Evolutionary conservation across 2,797 vertebrate genomes (phyloP).

Genomic region (Vespertilio murinus): DNA sequence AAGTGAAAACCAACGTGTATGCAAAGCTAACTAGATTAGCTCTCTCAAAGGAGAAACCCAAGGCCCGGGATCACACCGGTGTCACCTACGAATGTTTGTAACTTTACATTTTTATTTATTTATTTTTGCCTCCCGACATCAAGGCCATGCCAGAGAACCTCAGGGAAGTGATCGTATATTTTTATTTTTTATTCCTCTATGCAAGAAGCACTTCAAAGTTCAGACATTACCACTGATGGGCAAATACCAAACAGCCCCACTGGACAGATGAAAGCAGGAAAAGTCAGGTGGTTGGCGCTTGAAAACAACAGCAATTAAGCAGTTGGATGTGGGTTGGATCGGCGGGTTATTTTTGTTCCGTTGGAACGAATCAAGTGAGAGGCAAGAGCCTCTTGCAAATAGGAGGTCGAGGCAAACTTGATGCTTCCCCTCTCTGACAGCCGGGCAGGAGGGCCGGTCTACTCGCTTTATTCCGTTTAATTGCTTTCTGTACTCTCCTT

Average conservation of each 20-base stretch:
- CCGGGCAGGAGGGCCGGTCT: conserved; percentile 77
- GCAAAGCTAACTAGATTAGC: conserved; percentile 26
- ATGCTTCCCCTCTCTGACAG: conserved; percentile 81
- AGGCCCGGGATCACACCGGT: not conserved
- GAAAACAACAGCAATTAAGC: conserved; percentile 84
- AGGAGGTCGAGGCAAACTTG: conserved; percentile 79
- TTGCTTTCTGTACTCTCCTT: conserved; percentile 51
- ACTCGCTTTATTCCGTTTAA: conserved; percentile 48
- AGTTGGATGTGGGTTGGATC: conserved; percentile 81
- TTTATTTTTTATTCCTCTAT: not conserved
- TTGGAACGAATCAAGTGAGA: conserved; percentile 75
- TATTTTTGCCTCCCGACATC: not conserved
- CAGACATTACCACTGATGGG: conserved; percentile 39
- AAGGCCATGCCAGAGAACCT: not conserved
- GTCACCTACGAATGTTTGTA: conserved; percentile 34
- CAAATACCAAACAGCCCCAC: conserved; percentile 47
- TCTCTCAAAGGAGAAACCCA: conserved; percentile 36
- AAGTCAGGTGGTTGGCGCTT: conserved; percentile 79
- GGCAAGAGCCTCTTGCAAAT: conserved; percentile 82
- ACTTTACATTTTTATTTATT: conserved; percentile 48
- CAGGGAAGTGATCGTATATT: not conserved
- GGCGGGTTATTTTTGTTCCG: conserved; percentile 69
- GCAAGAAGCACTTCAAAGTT: conserved; percentile 63
- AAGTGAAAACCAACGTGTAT: conserved; percentile 10
- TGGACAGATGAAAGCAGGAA: conserved; percentile 70